phyloP scores from a whole-genome alignment of 2,888 invertebrate genomes.

The Dermolepida albohirtum region DNA sequence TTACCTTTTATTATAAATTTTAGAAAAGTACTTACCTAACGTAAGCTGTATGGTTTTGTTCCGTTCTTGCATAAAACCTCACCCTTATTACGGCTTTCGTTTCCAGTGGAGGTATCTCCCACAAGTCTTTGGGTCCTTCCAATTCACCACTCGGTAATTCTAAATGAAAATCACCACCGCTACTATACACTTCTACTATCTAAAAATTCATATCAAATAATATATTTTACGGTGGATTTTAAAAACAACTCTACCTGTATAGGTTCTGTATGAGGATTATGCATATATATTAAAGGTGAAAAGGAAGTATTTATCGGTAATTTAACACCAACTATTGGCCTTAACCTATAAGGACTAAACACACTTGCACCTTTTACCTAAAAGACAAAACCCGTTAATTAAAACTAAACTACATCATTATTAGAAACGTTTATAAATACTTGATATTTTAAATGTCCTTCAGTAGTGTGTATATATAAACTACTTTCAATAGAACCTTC shows the following conservation, averaged over 20 bases:
- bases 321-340: conserved; percentile 90
- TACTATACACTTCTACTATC: conserved; percentile 86
- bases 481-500: conserved; percentile 89
- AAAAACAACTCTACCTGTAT: conserved; percentile 75
- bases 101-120: conserved; percentile 92
- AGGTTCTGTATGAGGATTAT: conserved; percentile 91
- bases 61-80: conserved; percentile 79
- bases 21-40: conserved; percentile 70
- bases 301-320: conserved; percentile 93
- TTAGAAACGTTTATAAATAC: conserved; percentile 65
- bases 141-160: conserved; percentile 84
- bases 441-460: conserved; percentile 89
- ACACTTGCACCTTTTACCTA: conserved; percentile 87
- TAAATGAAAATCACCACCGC: conserved; percentile 90
- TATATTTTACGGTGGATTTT: neutral
- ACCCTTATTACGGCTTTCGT: conserved; percentile 90
- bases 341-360: conserved; percentile 90
- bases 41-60: conserved; percentile 87
- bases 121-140: conserved; percentile 84
- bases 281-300: conserved; percentile 88
- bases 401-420: neutral
- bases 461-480: conserved; percentile 94
- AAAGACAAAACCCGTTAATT: conserved; percentile 46
- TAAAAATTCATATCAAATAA: conserved; percentile 54
- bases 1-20: neutral